Base-by-base conservation (phyloP, 2,888 invertebrate genomes). In the Pandemis corylana region DNA sequence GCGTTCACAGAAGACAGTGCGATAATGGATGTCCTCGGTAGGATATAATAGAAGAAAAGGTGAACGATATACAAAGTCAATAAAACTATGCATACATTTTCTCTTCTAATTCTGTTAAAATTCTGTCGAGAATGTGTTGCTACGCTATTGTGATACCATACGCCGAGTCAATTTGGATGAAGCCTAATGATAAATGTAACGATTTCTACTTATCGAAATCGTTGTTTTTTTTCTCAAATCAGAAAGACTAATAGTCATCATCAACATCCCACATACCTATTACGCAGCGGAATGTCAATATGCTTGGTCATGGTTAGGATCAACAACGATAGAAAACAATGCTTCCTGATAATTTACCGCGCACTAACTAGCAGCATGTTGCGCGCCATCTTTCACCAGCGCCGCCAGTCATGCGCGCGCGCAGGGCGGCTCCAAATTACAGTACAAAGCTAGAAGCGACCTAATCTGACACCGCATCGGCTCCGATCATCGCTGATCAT, bases 391-490 rank as follows among this genome's bases (percentile, higher is more conserved):
- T 89, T 88, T 89, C 89, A 87, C 85, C 89, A 62, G 70, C 83
- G 83, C 93, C 92, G 93, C 93, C 93, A 92, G 89, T 85, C 87
- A 88, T 87, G 89, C 88, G 59, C 12, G 59, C 59, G 59, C 90
- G 90, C 89, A 87, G 86, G 86, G 86, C 91, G 90, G 91, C 90
- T 89, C 89, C 91, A 90, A 90, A 91, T 91, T 90, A 90, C 92
- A 91, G 91, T 90, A 92, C 90, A 91, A 91, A 88, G 90, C 87
- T 90, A 90, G 92, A 86, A 90, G 91, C 90, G 87, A 81, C 83
- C 88, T 91, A 90, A 93, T 94, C 94, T 93, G 92, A 93, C 93
- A 83, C 90, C 89, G 88, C 88, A 93, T 93, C 93, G 86, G 83
- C 88, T 84, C 85, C 89, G 90, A 92, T 93, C 92, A 91, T 89